Percentiles rank a stretch among this genome's conserved stretches.
These are phyloP conservation scores for Drosophila subobscura DNA, from an alignment of 1,140 invertebrate genomes.

Conservation along the genomic window DNA sequence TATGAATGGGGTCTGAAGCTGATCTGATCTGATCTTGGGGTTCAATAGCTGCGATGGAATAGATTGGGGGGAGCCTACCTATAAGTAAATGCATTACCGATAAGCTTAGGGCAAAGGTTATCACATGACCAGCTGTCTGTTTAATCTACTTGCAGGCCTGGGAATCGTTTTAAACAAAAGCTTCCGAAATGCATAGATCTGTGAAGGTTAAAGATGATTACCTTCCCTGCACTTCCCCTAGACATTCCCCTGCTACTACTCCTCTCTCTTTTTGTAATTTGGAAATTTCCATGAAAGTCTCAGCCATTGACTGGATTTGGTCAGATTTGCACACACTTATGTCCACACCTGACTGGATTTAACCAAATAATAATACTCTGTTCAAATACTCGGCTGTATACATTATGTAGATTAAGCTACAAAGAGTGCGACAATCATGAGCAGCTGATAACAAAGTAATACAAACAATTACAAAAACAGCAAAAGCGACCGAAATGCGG, in stretches of 20 bases:
- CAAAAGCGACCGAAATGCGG: constrained; percentile 33
- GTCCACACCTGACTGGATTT: constrained; percentile 62
- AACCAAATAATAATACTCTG: constrained; percentile 31
- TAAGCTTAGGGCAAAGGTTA: constrained; percentile 13
- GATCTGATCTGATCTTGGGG: constrained; percentile 1
- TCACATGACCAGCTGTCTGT: constrained; percentile 39
- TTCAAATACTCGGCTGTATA: constrained; percentile 30
- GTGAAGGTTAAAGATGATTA: constrained; percentile 25
- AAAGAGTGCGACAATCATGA: constrained; percentile 32
- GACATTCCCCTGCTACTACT: neutral
- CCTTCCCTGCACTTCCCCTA: neutral
- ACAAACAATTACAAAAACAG: constrained; percentile 14
- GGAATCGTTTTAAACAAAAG: constrained; percentile 7
- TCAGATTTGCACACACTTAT: constrained; percentile 36
- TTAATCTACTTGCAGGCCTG: constrained; percentile 12
- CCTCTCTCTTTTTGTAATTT: constrained; percentile 17
- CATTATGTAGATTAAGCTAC: constrained; percentile 15
- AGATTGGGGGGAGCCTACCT: constrained; percentile 23
- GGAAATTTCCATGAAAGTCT: constrained; percentile 18
- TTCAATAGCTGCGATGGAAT: constrained; percentile 19
- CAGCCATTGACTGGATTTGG: constrained; percentile 11
- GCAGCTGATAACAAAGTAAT: constrained; percentile 50
- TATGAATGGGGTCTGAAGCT: constrained; percentile 3
- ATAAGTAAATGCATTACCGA: neutral
- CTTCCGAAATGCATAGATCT: constrained; percentile 21